phyloP scores from a whole-genome alignment of 2,113 vertebrate species.

The Scartelaos histophorus region DNA sequence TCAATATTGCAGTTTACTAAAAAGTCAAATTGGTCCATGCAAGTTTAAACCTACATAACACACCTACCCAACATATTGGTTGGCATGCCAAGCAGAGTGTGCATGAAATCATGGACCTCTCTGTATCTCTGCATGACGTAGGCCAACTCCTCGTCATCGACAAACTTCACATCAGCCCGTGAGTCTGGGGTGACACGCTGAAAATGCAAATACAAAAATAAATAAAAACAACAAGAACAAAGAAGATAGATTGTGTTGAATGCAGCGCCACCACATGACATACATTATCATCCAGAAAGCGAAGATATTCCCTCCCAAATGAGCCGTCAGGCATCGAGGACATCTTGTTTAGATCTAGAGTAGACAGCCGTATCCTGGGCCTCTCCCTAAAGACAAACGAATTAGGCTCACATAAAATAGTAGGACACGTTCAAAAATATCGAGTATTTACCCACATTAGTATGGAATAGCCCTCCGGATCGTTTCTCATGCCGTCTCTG shows the following conservation, averaged over 20 bases:
- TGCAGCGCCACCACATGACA: conserved; percentile 36
- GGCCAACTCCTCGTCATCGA: conserved; percentile 91
- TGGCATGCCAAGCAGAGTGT: conserved; percentile 94
- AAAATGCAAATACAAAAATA: no score
- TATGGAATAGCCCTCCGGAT: conserved; percentile 86
- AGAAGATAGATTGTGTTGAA: not conserved
- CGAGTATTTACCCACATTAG: conserved; percentile 78
- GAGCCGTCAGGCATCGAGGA: conserved; percentile 81
- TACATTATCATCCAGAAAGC: conserved; percentile 90
- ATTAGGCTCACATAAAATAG: not conserved
- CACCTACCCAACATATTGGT: conserved; percentile 90
- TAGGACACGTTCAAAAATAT: not conserved
- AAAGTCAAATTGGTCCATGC: no score
- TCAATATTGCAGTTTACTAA: no score
- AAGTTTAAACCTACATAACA: no score
- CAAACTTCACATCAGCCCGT: conserved; percentile 86
- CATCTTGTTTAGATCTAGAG: conserved; percentile 81
- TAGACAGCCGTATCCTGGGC: conserved; percentile 88
- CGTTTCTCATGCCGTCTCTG: conserved; percentile 85
- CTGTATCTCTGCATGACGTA: conserved; percentile 95
- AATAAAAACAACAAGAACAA: no score
- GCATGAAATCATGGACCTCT: conserved; percentile 92
- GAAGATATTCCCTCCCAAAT: conserved; percentile 86
- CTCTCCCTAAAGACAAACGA: conserved; percentile 79
- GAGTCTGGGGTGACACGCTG: conserved; percentile 92